These are phyloP conservation scores for Acipenser ruthenus DNA, from an alignment of 2,797 vertebrate genomes.

Conservation along the genomic window DNA sequence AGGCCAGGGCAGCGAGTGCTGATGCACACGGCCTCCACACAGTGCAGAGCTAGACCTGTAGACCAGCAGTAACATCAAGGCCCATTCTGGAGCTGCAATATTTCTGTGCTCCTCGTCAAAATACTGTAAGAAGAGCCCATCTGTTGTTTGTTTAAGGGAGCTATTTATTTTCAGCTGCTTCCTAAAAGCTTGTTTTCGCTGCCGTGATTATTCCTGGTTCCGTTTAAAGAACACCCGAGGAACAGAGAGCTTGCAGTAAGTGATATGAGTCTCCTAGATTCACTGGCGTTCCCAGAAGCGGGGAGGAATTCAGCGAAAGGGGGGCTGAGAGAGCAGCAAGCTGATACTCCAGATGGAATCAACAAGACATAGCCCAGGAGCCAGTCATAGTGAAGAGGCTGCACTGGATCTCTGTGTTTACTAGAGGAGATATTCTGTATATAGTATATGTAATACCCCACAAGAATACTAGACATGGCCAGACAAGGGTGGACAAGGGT, in stretches of 20 bases:
- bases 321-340: constrained; percentile 22
- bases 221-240: not conserved
- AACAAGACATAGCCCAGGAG: constrained; percentile 22
- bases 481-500: too few species aligned
- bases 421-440: too few species aligned
- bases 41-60: too few species aligned
- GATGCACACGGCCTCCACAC: too few species aligned
- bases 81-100: too few species aligned
- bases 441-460: too few species aligned
- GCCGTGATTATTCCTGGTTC: constrained; percentile 14
- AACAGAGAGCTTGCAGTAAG: constrained; percentile 5
- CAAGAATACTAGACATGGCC: too few species aligned
- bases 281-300: constrained; percentile 37
- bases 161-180: not conserved
- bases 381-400: constrained; percentile 9
- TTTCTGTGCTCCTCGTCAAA: not conserved
- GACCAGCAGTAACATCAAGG: too few species aligned
- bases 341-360: constrained; percentile 24
- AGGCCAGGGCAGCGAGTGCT: too few species aligned
- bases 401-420: too few species aligned
- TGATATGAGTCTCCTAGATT: constrained; percentile 22
- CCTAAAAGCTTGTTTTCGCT: not conserved
- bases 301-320: constrained; percentile 45
- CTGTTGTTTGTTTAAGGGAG: not conserved
- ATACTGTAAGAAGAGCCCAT: not conserved